Evolutionary conservation across 2,113 vertebrate species (phyloP).

Genomic region (Cryptomyrus ogoouensis): DNA sequence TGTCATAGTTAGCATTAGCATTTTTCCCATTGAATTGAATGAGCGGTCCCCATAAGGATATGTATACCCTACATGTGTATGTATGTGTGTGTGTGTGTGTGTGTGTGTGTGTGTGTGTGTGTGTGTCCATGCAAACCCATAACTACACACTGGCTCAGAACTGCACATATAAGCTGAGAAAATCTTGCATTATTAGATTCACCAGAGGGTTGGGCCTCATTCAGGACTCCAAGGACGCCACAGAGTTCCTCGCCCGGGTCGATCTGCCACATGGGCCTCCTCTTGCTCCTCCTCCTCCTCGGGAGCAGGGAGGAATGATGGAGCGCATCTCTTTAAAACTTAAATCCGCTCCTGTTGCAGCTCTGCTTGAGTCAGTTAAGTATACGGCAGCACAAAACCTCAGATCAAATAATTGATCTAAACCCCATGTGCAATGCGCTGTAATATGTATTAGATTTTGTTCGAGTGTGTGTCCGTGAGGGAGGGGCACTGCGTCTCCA

Average conservation of each 20-base stretch:
- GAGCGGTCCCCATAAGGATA: no score
- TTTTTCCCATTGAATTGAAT: no score
- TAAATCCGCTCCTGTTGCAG: neutral
- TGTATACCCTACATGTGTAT: no score
- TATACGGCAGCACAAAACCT: constrained; percentile 7
- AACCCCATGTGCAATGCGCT: constrained; percentile 4
- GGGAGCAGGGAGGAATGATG: neutral
- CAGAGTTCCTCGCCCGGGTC: neutral
- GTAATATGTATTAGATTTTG: constrained; percentile 21
- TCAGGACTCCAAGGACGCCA: neutral
- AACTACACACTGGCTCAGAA: neutral
- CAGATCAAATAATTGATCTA: constrained; percentile 24
- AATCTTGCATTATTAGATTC: neutral
- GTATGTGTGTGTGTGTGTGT: neutral
- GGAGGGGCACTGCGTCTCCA: neutral
- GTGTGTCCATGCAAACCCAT: neutral
- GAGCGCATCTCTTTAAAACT: neutral
- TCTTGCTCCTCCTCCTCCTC: neutral
- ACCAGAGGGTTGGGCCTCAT: neutral
- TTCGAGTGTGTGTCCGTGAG: neutral
- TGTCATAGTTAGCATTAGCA: no score
- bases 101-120: neutral
- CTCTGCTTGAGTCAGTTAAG: constrained; percentile 1
- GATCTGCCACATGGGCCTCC: neutral
- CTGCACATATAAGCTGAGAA: neutral